Base-by-base conservation (phyloP, 2,888 invertebrate species). In the Stratiomys singularior region DNA sequence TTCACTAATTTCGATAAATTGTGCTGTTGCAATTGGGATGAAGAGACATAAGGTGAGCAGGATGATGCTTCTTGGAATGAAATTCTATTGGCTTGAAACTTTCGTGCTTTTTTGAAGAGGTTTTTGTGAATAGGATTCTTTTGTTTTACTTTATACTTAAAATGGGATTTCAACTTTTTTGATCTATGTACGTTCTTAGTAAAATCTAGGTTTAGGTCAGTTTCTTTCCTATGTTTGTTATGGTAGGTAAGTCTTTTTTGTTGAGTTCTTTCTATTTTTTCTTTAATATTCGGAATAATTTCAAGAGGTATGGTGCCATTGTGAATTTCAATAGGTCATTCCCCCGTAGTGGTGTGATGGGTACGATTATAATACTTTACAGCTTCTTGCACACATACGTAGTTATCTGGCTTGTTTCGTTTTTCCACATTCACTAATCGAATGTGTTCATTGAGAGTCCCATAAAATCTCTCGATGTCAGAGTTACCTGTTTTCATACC, bases 91-190 rank as follows among this genome's bases (percentile, higher is more conserved):
- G 66, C 37, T 18, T 66, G 66, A 18, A n/a, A 23, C 18, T 37
- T 66, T 44, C 37, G 15, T 1, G 60, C 21, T 60, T 60, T 60
- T 25, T 23, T 60, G 2, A 60, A 60, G 7, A 60, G 23, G 18
- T 60, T 60, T 60, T 60, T 60, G 15, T 60, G 60, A 21, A 60
- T 25, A 60, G 60, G 60, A n/a, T n/a, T n/a, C n/a, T n/a, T n/a
- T n/a, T n/a, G n/a, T 60, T 60, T 21, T 60, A 25, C 23, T 15
- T 1, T 60, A 25, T 60, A 60, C 15, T 25, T 60, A 60, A 60
- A 60, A 15, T 60, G 23, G 25, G 60, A 25, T 60, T 60, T 25
- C 0, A 25, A 18, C 15, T n/a, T 60, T 60, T 60, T 60, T 21
- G 25, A 60, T n/a, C 21, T 23, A 23, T 15, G n/a, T n/a, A n/a